Conservation (phyloP, 2,797 vertebrate genomes). For the Poecilia wingei region DNA sequence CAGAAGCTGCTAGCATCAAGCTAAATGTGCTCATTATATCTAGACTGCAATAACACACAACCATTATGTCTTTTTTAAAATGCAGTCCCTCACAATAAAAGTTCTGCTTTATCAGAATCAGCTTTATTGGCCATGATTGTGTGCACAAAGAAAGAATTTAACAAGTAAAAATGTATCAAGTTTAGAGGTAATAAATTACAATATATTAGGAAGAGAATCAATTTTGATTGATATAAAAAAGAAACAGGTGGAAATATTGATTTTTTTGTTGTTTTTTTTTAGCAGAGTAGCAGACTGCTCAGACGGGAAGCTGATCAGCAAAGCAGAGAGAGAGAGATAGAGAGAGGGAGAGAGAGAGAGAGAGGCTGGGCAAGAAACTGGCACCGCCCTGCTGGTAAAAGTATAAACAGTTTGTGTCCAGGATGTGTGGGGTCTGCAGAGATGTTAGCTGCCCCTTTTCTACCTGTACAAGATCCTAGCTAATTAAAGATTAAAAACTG, state of each 20-base stretch:
- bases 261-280: not conserved
- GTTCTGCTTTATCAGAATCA: not conserved
- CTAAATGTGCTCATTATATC: not conserved
- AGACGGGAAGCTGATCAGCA: not conserved
- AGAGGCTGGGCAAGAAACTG: not conserved
- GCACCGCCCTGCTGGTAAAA: not conserved
- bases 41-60: not conserved
- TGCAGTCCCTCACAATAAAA: not conserved
- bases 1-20: conserved; percentile 10
- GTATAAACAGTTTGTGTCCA: not conserved
- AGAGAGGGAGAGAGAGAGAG: not conserved
- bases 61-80: not conserved
- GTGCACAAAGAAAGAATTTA: not conserved
- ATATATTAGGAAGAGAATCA: not conserved
- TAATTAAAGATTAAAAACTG: not conserved
- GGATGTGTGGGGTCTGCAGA: not conserved
- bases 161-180: not conserved
- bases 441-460: not conserved
- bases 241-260: not conserved
- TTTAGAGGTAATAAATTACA: not conserved
- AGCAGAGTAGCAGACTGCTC: not conserved
- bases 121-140: not conserved
- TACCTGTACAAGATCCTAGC: not conserved
- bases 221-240: not conserved
- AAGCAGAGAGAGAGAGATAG: not conserved